phyloP scores from a whole-genome alignment of 2,888 invertebrate species.

The Lepas anatifera region DNA sequence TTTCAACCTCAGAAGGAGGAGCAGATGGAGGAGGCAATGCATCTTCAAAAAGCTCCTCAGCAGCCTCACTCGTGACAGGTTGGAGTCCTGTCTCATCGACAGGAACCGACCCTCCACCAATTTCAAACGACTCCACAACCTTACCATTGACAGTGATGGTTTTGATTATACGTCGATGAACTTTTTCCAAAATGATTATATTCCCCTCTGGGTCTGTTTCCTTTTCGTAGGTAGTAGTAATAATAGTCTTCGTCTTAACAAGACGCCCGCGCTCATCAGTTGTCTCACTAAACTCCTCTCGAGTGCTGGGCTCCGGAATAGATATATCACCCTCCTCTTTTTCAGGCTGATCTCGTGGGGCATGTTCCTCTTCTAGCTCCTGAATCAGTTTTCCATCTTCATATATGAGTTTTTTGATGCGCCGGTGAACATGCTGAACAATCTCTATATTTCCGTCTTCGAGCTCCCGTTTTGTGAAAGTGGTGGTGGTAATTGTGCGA shows the following conservation, averaged over 20 bases:
- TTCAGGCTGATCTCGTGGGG: not conserved
- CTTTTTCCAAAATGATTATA: not conserved
- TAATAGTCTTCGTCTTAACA: not conserved
- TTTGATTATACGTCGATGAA: not conserved
- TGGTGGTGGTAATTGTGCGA: not conserved
- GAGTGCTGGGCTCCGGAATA: not conserved
- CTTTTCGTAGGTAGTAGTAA: not conserved
- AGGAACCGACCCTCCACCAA: not conserved
- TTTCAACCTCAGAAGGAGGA: not conserved
- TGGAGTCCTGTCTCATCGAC: not conserved
- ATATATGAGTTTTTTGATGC: not conserved
- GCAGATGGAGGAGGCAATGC: not conserved
- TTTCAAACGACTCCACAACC: not conserved
- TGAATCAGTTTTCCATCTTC: not conserved
- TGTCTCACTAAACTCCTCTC: not conserved
- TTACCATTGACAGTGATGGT: not conserved
- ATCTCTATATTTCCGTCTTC: not conserved
- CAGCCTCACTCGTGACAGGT: not conserved
- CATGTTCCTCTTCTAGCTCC: not conserved
- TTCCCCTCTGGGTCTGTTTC: not conserved
- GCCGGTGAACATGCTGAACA: not conserved
- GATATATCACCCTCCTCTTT: not conserved
- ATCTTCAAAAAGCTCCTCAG: not conserved
- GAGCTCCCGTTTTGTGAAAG: not conserved
- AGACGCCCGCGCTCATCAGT: not conserved